Evolutionary conservation across 2,113 vertebrate species (phyloP).

Genomic region (Laterallus jamaicensis): DNA sequence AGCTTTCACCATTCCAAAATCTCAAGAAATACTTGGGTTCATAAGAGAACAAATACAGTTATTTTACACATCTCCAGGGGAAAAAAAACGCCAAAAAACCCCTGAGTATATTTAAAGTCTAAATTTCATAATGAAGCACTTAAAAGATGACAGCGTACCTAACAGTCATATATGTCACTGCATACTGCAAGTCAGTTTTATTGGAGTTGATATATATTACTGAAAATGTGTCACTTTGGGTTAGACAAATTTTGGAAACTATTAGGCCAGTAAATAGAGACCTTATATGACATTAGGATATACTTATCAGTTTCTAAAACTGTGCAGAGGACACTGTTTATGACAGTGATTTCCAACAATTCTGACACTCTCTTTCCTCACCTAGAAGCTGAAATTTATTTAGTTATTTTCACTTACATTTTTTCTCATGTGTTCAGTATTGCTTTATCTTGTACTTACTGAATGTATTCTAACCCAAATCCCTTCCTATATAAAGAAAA

Average conservation of each 20-base stretch:
- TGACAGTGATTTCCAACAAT: background rate
- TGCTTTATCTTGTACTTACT: conserved; percentile 47
- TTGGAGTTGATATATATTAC: background rate
- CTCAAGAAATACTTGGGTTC: background rate
- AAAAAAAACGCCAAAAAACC: background rate
- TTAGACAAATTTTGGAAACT: background rate
- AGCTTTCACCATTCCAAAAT: background rate
- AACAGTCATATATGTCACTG: background rate
- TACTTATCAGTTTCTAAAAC: background rate
- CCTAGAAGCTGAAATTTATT: background rate
- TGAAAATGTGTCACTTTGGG: background rate
- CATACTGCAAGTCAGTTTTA: background rate
- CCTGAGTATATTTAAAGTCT: background rate
- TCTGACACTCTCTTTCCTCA: background rate
- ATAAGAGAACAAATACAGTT: background rate
- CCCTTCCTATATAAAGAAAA: background rate
- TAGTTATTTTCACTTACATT: background rate
- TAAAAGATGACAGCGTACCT: background rate
- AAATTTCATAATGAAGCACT: background rate
- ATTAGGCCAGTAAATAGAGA: background rate
- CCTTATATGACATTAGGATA: background rate
- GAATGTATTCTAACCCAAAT: background rate
- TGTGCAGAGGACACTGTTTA: background rate
- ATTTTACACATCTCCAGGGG: background rate
- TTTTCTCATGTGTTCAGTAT: background rate